These are phyloP conservation scores for Lycodopsis pacificus DNA, from an alignment of 2,797 vertebrate species.

Conservation along the genomic window DNA sequence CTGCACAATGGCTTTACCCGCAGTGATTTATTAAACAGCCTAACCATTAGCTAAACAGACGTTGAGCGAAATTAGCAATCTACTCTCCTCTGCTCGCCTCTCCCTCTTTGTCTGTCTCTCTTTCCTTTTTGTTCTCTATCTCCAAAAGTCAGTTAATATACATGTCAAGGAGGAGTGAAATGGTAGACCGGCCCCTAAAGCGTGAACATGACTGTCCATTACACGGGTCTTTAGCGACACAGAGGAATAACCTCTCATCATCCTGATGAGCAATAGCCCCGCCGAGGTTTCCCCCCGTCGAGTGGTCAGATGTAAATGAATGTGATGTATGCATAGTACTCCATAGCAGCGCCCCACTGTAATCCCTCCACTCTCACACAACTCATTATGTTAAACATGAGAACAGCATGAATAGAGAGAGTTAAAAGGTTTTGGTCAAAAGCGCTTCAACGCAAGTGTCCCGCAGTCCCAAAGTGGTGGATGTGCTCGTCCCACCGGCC, in stretches of 20 bases:
- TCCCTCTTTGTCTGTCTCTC: slow-evolving; percentile 7
- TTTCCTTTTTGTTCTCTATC: neutral
- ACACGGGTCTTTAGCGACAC: slow-evolving; percentile 58
- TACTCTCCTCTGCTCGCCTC: neutral
- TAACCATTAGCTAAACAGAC: slow-evolving; percentile 35
- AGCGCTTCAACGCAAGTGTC: slow-evolving; percentile 45
- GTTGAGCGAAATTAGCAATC: slow-evolving; percentile 26
- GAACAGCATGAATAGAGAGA: slow-evolving; percentile 42
- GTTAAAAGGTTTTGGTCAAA: slow-evolving; percentile 58
- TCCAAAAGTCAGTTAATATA: slow-evolving; percentile 4
- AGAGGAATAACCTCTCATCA: slow-evolving; percentile 47
- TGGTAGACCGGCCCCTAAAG: slow-evolving; percentile 41
- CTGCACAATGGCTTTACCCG: slow-evolving; percentile 56
- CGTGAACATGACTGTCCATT: slow-evolving; percentile 48
- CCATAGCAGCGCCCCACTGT: neutral
- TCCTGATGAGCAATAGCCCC: slow-evolving; percentile 10
- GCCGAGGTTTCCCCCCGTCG: neutral
- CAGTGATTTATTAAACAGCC: slow-evolving; percentile 54
- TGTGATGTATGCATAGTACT: slow-evolving; percentile 15
- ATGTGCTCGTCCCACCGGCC: slow-evolving; percentile 42
- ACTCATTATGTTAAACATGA: slow-evolving; percentile 51
- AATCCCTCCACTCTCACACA: slow-evolving; percentile 10
- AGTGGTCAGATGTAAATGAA: slow-evolving; percentile 46
- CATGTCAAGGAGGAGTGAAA: slow-evolving; percentile 41
- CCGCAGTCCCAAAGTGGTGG: slow-evolving; percentile 22